These are phyloP conservation scores for Microctonus aethiopoides DNA, from an alignment of 2,888 invertebrate species.

Conservation along the genomic window DNA sequence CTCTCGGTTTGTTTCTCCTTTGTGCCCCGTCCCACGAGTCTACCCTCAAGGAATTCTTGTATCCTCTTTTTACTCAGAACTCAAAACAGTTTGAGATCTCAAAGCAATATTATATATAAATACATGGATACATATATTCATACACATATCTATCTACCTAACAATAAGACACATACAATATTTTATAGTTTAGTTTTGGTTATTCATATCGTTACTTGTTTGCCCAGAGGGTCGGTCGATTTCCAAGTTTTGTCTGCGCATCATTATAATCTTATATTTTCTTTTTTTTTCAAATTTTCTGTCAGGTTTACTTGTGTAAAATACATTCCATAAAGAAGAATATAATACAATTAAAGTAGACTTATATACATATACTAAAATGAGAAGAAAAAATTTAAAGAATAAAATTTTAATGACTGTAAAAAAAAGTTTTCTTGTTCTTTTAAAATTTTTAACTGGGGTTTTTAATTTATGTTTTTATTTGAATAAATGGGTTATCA, in stretches of 20 bases:
- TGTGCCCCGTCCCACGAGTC: background rate
- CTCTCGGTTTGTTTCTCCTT: conserved; percentile 9
- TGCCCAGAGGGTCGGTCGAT: background rate
- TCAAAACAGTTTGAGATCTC: conserved; percentile 25
- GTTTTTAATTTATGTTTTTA: too few species aligned
- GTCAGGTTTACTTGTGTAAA: background rate
- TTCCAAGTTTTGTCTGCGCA: background rate
- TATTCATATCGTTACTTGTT: background rate
- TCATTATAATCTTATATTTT: background rate
- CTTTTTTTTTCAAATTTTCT: background rate
- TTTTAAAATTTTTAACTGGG: too few species aligned
- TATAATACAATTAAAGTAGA: too few species aligned
- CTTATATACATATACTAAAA: too few species aligned
- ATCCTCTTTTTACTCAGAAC: conserved; percentile 15
- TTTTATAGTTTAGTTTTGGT: conserved; percentile 15
- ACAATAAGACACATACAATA: too few species aligned
- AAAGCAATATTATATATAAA: background rate
- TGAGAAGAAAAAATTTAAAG: background rate
- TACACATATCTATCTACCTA: background rate
- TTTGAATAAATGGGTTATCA: too few species aligned
- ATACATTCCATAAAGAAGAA: background rate
- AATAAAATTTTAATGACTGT: too few species aligned
- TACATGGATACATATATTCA: background rate
- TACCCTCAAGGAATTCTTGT: conserved; percentile 7
- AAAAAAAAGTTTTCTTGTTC: too few species aligned